These are phyloP conservation scores for Caenorhabditis sp. DNA, from an alignment of 2,888 invertebrate species.

Conservation along the genomic window DNA sequence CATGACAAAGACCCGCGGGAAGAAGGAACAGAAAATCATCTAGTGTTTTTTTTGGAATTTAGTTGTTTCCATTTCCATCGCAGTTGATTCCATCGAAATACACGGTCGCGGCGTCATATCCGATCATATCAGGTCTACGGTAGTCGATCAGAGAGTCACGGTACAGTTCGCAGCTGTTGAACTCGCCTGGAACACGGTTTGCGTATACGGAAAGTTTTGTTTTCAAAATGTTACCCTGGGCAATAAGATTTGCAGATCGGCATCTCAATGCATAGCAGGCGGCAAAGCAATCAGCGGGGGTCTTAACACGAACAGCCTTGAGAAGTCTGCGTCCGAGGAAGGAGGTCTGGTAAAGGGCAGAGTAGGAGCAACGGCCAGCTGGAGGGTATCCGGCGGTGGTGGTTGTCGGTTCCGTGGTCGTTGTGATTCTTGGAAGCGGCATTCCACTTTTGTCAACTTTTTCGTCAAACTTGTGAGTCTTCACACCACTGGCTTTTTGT, in stretches of 20 bases:
- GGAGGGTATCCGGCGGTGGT: constrained; percentile 68
- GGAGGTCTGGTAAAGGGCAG: constrained; percentile 76
- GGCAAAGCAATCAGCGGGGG: constrained; percentile 73
- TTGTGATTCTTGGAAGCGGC: constrained; percentile 53
- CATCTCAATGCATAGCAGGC: constrained; percentile 74
- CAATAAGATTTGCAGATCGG: constrained; percentile 77
- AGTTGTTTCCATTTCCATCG: too few relatives aligned
- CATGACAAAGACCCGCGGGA: constrained; percentile 47
- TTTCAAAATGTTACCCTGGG: constrained; percentile 49
- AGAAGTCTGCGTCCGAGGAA: constrained; percentile 67
- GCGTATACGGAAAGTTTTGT: background rate
- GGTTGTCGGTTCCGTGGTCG: constrained; percentile 59
- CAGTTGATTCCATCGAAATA: constrained; percentile 78
- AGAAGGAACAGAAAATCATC: constrained; percentile 1
- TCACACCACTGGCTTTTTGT: constrained; percentile 57
- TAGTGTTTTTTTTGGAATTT: too few relatives aligned
- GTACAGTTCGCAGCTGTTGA: constrained; percentile 69
- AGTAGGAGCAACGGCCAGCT: constrained; percentile 75
- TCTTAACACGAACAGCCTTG: constrained; percentile 65
- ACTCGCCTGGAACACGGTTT: constrained; percentile 39
- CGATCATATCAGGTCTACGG: constrained; percentile 75
- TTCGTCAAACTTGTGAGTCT: constrained; percentile 63
- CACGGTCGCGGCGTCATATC: constrained; percentile 73
- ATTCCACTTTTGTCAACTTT: constrained; percentile 58
- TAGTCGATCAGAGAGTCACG: constrained; percentile 77